Conservation (phyloP, 2,113 vertebrate genomes). For the Hassar affinis region DNA sequence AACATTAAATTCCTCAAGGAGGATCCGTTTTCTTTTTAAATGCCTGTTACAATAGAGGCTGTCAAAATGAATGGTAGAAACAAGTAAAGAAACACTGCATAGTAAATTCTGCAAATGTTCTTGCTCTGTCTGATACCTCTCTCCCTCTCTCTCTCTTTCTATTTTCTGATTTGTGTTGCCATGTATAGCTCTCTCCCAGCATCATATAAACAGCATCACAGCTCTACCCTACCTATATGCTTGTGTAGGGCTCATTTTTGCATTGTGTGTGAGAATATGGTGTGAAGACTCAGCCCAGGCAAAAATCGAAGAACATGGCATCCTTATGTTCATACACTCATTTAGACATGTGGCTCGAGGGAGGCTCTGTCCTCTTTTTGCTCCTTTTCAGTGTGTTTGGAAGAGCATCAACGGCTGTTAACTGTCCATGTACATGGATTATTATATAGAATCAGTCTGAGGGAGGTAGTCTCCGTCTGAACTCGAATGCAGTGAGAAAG, state of each 20-base stretch:
- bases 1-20: conserved; percentile 32
- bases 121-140: conserved; percentile 11
- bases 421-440: neutral
- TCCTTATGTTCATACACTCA: conserved; percentile 28
- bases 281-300: conserved; percentile 22
- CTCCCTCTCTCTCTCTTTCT: neutral
- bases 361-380: conserved; percentile 16
- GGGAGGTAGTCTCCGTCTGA: neutral
- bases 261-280: conserved; percentile 30
- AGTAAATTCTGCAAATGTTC: conserved; percentile 10
- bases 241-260: conserved; percentile 42
- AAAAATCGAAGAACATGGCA: conserved; percentile 20
- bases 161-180: neutral
- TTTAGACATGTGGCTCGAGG: conserved; percentile 37
- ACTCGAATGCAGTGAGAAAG: neutral
- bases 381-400: neutral
- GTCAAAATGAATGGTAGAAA: conserved; percentile 26
- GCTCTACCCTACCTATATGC: conserved; percentile 37
- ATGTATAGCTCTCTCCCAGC: neutral
- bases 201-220: conserved; percentile 11
- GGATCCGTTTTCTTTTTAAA: conserved; percentile 17
- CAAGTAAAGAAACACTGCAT: neutral
- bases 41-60: conserved; percentile 22
- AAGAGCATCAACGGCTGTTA: neutral
- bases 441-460: neutral